Conservation (phyloP, 2,888 invertebrate species). For the Tenthredo scrophulariae region DNA sequence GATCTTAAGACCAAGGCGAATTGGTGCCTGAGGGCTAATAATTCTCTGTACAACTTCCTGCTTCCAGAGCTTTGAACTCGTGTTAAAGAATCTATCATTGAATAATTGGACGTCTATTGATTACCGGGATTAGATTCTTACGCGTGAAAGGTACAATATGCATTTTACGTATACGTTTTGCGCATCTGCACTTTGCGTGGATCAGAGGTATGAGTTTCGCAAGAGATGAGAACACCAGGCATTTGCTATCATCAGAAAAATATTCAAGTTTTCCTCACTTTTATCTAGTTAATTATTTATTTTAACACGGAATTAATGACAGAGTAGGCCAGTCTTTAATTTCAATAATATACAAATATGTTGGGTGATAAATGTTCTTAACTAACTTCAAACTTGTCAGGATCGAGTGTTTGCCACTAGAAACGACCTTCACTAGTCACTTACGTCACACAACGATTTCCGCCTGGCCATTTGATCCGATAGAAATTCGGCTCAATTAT, state of each 20-base stretch:
- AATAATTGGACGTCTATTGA: conserved; percentile 31
- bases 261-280: no score
- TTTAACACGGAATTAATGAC: neutral
- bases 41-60: conserved; percentile 60
- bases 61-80: conserved; percentile 66
- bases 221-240: neutral
- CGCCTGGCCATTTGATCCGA: conserved; percentile 4
- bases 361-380: neutral
- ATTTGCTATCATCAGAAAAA: no score
- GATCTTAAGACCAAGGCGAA: conserved; percentile 64
- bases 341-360: neutral
- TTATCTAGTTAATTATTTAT: neutral
- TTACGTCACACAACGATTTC: neutral
- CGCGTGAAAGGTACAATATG: neutral
- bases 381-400: neutral
- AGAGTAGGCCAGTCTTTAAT: neutral
- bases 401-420: neutral
- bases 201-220: neutral
- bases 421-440: conserved; percentile 12
- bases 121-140: neutral
- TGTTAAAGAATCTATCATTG: conserved; percentile 23
- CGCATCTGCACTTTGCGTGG: neutral
- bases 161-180: neutral
- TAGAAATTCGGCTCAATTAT: neutral
- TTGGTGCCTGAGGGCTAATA: conserved; percentile 60